Base-by-base conservation (phyloP, 2,113 vertebrate species). In the Chrysochloris asiatica region DNA sequence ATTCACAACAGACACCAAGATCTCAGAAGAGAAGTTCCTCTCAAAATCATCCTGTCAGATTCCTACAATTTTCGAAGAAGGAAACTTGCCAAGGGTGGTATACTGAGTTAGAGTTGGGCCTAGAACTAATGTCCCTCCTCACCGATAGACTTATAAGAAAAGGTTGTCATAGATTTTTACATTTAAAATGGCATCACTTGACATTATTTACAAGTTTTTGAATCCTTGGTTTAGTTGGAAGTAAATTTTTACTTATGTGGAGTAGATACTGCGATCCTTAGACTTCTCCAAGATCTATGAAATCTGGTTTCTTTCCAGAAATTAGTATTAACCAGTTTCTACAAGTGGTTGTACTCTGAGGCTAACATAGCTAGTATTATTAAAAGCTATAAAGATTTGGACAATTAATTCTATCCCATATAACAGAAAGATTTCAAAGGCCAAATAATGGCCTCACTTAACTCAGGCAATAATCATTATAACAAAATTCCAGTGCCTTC, bases 361-460 rank as follows among this genome's bases (percentile, higher is more conserved):
- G 50, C 48, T 59, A 93, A 86, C 0, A 5, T 69, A 28, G 43
- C 67, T 47, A 96, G 81, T 69, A 92, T 91, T 92, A 89, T 81
- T 93, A 83, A 3, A 90, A 88, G 59, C 41, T 54, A 92, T 30
- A 91, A 82, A 77, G 85, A 95, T 76, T 92, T 93, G 81, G 63
- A 92, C 59, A 93, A 78, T 88, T 94, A 93, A 92, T n/a, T 83
- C 75, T 26, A 95, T 65, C 19, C 73, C 21, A 71, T 82, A 65
- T 77, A 94, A 89, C 56, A 91, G 87, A 94, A 82, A 92, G 43
- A 90, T 79, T 78, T 91, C 81, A 91, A 89, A 93, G 82, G 30
- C 76, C 56, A 93, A 95, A 90, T 83, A 92, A 93, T 69, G 30
- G 38, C 22, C 24, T 96, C 30, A 30, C 86, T 93, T 84, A 86